Base-by-base conservation (phyloP, 2,888 invertebrate genomes). In the Drosophila paranaensis region DNA sequence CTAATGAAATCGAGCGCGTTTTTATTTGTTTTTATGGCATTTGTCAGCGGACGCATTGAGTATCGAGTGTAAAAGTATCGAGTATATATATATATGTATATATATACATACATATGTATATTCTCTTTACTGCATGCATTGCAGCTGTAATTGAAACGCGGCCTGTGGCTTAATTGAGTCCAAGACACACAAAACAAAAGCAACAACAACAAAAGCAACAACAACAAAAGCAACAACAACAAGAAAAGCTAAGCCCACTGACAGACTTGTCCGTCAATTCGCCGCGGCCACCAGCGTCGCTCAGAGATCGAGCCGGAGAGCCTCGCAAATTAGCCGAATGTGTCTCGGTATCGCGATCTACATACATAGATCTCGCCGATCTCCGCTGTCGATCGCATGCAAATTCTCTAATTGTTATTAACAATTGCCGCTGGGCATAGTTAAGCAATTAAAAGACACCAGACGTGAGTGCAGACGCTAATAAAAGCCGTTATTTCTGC, bases 371-470 rank as follows among this genome's bases (percentile, higher is more conserved):
- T 33, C 58, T 48, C 16, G 20, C 14, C 54, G 71, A 75, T 79
- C 63, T 79, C 66, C 11, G 54, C 57, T 53, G 65, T 50, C 71
- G 62, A 39, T 48, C 37, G 55, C 60, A 80, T 84, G 83, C 83
- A 83, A 84, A 84, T 84, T 85, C 61, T 60, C 65, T 86, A 84
- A 84, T 84, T 84, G 83, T 88, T 88, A 88, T 84, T 84, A 84
- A 84, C 83, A 88, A 88, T 86, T 78, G 84, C 83, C 81, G 81
- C 62, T 71, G 83, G 88, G 81, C 81, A 80, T 79, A 84, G 83
- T 88, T 88, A 76, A 84, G 83, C 83, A 84, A 88, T 84, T 84
- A 83, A 83, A 81, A 82, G 82, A 79, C 82, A 85, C 78, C 68
- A 71, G 81, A 67, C 82, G 16, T 61, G 51, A 54, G 51, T 71